These are phyloP conservation scores for Rachycentron canadum DNA, from an alignment of 2,797 vertebrate species.

Conservation along the genomic window DNA sequence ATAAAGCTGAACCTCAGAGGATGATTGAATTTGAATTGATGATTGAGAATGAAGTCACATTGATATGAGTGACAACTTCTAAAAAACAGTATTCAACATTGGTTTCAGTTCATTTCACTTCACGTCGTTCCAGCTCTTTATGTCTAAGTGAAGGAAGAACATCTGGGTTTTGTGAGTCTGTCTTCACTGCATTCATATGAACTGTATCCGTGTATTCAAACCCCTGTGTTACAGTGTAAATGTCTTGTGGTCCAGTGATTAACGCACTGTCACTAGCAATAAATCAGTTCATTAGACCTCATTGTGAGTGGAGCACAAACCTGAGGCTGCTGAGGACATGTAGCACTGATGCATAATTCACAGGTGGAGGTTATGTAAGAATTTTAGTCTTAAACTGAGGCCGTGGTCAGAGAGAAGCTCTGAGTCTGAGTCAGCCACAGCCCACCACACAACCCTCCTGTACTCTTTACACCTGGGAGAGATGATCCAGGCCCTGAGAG, in stretches of 20 bases:
- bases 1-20: slow-evolving; percentile 6
- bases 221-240: background rate
- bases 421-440: background rate
- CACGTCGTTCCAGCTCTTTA: background rate
- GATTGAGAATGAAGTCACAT: too few species aligned
- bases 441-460: background rate
- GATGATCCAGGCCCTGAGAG: too few species aligned
- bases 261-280: background rate
- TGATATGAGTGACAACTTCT: background rate
- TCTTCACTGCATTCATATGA: background rate
- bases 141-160: background rate
- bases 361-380: background rate
- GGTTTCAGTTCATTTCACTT: background rate
- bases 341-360: background rate
- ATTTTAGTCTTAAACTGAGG: background rate
- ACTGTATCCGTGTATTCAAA: background rate
- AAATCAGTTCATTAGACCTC: background rate
- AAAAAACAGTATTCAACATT: too few species aligned
- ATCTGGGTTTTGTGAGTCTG: background rate
- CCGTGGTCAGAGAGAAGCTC: too few species aligned
- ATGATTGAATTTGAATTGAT: too few species aligned
- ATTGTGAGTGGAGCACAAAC: background rate
- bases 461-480: too few species aligned
- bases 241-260: background rate
- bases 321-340: background rate